These are phyloP conservation scores for Sphinx pinastri DNA, from an alignment of 2,888 invertebrate species.

Conservation along the genomic window DNA sequence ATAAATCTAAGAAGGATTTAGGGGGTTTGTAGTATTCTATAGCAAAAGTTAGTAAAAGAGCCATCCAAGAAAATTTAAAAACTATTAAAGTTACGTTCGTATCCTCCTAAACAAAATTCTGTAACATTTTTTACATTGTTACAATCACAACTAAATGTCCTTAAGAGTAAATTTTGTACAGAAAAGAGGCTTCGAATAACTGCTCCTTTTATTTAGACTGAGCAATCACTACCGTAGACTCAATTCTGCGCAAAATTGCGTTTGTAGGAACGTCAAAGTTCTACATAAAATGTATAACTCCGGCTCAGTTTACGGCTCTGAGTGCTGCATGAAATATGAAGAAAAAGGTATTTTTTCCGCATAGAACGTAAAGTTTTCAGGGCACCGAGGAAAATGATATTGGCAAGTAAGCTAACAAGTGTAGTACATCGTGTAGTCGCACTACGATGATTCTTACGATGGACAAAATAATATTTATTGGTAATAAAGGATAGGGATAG, in stretches of 20 bases:
- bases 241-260: slow-evolving; percentile 14
- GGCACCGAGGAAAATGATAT: not conserved
- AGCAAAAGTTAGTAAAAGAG: no score
- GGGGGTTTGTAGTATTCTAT: not conserved
- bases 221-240: not conserved
- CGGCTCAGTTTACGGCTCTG: not conserved
- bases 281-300: slow-evolving; percentile 19
- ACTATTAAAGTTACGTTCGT: no score
- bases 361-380: not conserved
- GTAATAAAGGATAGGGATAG: no score
- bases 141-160: not conserved
- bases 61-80: no score
- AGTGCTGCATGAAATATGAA: slow-evolving; percentile 1
- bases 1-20: not conserved
- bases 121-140: not conserved
- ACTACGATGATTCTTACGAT: no score
- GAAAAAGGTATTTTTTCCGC: not conserved
- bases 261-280: slow-evolving; percentile 10
- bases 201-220: not conserved
- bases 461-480: no score
- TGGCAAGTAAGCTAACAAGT: not conserved
- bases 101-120: no score
- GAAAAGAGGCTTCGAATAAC: not conserved
- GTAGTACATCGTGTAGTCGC: not conserved
- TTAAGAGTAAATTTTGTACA: not conserved